phyloP scores from a whole-genome alignment of 2,888 invertebrate species.

The Synergus japonicus region DNA sequence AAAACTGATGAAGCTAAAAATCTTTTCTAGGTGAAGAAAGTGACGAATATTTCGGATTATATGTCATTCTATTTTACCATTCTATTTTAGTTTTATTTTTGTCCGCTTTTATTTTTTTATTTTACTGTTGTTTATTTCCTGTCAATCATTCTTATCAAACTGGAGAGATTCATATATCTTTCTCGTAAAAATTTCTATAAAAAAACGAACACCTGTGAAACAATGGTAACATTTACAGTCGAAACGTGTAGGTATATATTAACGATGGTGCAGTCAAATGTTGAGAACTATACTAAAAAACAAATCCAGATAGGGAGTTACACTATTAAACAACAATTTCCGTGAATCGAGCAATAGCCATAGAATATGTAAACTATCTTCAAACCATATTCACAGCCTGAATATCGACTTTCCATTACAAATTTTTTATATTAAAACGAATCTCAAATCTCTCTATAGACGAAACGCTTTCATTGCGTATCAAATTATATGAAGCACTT shows the following conservation, averaged over 20 bases:
- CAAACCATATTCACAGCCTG: background rate
- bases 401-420: background rate
- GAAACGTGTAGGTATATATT: background rate
- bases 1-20: too few relatives aligned
- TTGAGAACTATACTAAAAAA: background rate
- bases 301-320: background rate
- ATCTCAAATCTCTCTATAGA: background rate
- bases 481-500: background rate
- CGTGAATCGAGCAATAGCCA: background rate
- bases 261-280: background rate
- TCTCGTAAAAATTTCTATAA: background rate
- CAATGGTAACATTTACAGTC: background rate
- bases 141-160: background rate
- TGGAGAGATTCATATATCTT: background rate
- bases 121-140: background rate
- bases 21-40: too few relatives aligned
- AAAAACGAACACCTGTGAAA: background rate
- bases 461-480: background rate
- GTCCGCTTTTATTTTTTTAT: background rate
- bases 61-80: too few relatives aligned
- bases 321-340: background rate
- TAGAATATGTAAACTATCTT: background rate
- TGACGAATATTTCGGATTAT: too few relatives aligned
- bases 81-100: too few relatives aligned
- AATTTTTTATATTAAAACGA: background rate